Evolutionary conservation across 2,797 vertebrate species (phyloP).

Genomic region (Tympanoctomys barrerae): DNA sequence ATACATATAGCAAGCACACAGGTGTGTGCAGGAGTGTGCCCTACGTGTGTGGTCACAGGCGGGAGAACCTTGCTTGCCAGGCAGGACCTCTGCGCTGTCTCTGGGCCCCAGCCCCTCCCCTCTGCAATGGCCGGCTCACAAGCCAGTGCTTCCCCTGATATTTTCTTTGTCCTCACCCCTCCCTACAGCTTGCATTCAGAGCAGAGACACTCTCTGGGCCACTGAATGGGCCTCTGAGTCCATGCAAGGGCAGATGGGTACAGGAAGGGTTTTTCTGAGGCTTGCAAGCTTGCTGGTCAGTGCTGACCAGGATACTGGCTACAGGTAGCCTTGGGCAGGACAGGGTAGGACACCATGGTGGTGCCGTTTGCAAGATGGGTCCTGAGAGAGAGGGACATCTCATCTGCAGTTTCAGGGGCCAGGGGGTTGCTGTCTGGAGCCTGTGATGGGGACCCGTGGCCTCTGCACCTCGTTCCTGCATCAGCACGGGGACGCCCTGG

Average conservation of each 20-base stretch:
- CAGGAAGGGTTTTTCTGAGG: not conserved
- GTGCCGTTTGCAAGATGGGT: not conserved
- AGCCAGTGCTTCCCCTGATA: too few relatives aligned
- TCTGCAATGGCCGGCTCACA: not conserved
- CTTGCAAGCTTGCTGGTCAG: not conserved
- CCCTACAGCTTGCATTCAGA: not conserved
- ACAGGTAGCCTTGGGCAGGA: not conserved
- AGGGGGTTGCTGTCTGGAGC: not conserved
- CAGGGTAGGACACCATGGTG: accelerated
- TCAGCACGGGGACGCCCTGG: not conserved
- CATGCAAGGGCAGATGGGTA: not conserved
- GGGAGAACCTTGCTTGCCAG: too few relatives aligned
- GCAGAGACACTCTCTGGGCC: too few relatives aligned
- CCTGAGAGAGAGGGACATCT: not conserved
- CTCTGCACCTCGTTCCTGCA: not conserved
- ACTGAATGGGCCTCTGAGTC: too few relatives aligned
- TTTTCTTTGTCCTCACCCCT: not conserved
- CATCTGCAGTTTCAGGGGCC: not conserved
- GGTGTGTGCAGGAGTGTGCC: not conserved
- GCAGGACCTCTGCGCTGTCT: too few relatives aligned
- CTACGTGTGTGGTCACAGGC: accelerated
- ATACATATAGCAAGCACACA: accelerated
- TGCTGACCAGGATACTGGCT: not conserved
- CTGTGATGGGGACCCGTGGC: not conserved
- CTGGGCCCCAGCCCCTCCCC: not conserved